Base-by-base conservation (phyloP, 2,888 invertebrate species). In the Ceratothoa steindachneri region DNA sequence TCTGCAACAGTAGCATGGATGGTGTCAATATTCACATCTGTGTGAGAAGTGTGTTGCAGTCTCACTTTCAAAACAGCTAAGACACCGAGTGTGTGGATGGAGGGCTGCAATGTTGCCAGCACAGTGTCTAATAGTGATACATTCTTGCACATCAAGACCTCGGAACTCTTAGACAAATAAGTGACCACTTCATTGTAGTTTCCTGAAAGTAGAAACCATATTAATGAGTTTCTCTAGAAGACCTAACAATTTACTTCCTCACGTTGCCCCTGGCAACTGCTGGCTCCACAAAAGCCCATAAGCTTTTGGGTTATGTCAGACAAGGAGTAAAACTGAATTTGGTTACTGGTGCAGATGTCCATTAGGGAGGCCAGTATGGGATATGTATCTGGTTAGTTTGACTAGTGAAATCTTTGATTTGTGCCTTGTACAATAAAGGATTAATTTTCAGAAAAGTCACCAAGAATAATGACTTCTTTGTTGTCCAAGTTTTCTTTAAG, bases 81-180 rank as follows among this genome's bases (percentile, higher is more conserved):
- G 71, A 95, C 90, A 67, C 95, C 96, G 74, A 96, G 85, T 7
- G 95, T 94, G 85, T 97, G 95, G 83, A 95, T 93, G 83, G 95
- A 93, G 74, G 93, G 87, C 84, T 95, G 93, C 76, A 97, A 87
- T 0, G 95, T 95, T 84, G 94, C 95, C 82, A 97, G 85, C 31
- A 95, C 95, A 84, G 91, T 95, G 83, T 92, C 93, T 81, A 97
- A 87, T 83, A 94, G 93, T 80, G 89, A 90, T 81, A 89, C 89
- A 86, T 95, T 93, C 83, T 93, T 91, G 80, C 90, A 87, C 72
- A 96, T 86, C 1, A 91, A 87, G 76, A 95, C 94, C 71, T 89
- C 89, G n/a, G 91, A 91, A 78, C 85, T 85, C 30, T 82, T 79
- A 27, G 73, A 72, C 5, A 79, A 69, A 67, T 74, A 74, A 27